Conservation (phyloP, 2,113 vertebrate species). For the Corythoichthys intestinalis region DNA sequence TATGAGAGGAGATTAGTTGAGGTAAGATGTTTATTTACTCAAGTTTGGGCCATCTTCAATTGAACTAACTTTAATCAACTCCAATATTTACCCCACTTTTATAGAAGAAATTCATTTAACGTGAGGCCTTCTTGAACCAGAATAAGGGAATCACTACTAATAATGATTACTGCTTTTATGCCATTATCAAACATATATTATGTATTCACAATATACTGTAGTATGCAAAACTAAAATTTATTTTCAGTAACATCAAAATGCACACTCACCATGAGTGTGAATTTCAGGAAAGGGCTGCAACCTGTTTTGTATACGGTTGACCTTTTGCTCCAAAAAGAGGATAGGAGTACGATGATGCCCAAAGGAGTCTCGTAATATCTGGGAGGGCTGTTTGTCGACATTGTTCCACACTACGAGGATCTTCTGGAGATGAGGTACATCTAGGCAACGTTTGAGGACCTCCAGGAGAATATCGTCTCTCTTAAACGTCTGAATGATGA, state of each 20-base stretch:
- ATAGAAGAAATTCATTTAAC: too few species aligned
- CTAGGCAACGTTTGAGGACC: slow-evolving; percentile 93
- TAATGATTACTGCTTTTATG: too few species aligned
- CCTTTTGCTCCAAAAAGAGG: slow-evolving; percentile 82
- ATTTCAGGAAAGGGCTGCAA: slow-evolving; percentile 85
- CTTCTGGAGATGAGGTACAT: slow-evolving; percentile 79
- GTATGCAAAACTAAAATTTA: too few species aligned
- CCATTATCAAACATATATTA: too few species aligned
- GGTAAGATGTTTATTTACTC: too few species aligned
- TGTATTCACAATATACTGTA: too few species aligned
- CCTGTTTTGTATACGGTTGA: slow-evolving; percentile 88
- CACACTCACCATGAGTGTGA: slow-evolving; percentile 80
- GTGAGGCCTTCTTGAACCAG: too few species aligned
- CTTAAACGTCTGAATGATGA: slow-evolving; percentile 91
- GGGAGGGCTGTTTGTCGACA: slow-evolving; percentile 78
- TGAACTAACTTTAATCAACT: too few species aligned
- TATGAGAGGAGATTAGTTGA: too few species aligned
- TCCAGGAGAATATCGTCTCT: slow-evolving; percentile 88
- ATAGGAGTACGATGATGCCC: slow-evolving; percentile 88
- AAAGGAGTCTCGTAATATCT: slow-evolving; percentile 82
- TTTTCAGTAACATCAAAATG: not conserved
- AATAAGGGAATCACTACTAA: too few species aligned
- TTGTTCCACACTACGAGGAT: slow-evolving; percentile 95
- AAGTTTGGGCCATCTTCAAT: too few species aligned
- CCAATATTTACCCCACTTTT: too few species aligned